Conservation (phyloP, 2,888 invertebrate genomes). For the Yponomeuta plumbellus region DNA sequence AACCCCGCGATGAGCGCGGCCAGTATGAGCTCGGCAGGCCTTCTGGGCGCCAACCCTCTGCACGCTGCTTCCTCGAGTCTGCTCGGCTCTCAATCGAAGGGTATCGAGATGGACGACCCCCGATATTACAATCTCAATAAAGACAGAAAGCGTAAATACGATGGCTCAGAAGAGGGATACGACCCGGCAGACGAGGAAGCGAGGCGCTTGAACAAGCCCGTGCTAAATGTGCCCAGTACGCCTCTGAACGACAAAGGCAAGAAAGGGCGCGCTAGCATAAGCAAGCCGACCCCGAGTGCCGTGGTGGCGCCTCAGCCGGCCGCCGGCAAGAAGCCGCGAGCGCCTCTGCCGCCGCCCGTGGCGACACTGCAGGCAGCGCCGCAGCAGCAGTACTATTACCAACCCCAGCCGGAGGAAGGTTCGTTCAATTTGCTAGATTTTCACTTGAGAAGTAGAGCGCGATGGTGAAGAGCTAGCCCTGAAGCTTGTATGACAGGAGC, state of each 20-base stretch:
- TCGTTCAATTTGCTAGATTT: slow-evolving; percentile 77
- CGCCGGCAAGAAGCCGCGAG: slow-evolving; percentile 67
- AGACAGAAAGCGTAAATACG: slow-evolving; percentile 82
- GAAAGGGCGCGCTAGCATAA: slow-evolving; percentile 53
- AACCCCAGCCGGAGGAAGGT: slow-evolving; percentile 77
- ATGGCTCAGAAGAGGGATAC: slow-evolving; percentile 78
- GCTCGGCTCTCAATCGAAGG: slow-evolving; percentile 54
- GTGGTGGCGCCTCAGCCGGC: slow-evolving; percentile 64
- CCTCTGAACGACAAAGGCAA: slow-evolving; percentile 66
- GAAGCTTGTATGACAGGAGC: slow-evolving; percentile 78
- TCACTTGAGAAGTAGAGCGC: slow-evolving; percentile 76
- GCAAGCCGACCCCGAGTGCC: slow-evolving; percentile 57
- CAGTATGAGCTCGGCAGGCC: slow-evolving; percentile 58
- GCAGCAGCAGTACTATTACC: slow-evolving; percentile 75
- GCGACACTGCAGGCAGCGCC: slow-evolving; percentile 63
- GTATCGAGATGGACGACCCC: slow-evolving; percentile 80
- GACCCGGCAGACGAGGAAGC: slow-evolving; percentile 73
- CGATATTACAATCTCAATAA: slow-evolving; percentile 84
- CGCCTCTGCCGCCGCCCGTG: slow-evolving; percentile 63
- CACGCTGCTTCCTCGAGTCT: slow-evolving; percentile 51
- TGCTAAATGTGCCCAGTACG: slow-evolving; percentile 70
- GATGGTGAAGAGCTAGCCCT: slow-evolving; percentile 78
- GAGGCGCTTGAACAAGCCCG: slow-evolving; percentile 66
- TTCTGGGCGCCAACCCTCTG: slow-evolving; percentile 65
- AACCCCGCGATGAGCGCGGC: slow-evolving; percentile 56